A percentile compares a stretch with the other conserved stretches of the same genome.
phyloP scores from a whole-genome alignment of 2,888 invertebrate species.

The Nasonia oneida region DNA sequence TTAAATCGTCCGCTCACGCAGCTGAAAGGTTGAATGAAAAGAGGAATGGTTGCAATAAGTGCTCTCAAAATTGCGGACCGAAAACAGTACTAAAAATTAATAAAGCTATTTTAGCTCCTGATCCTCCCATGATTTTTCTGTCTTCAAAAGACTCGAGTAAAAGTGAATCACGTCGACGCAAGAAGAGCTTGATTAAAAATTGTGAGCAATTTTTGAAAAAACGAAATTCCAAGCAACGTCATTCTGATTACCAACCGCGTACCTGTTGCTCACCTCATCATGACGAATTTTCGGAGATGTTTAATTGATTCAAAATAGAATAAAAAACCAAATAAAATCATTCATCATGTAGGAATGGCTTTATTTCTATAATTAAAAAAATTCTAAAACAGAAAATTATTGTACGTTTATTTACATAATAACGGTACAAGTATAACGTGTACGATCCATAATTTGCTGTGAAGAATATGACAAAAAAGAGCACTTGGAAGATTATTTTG shows the following conservation, averaged over 20 bases:
- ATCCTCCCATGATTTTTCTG: conserved; percentile 41
- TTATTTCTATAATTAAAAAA: conserved; percentile 7
- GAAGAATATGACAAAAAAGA: conserved; percentile 17
- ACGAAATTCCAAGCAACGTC: not conserved
- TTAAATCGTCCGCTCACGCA: not conserved
- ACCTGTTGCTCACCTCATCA: not conserved
- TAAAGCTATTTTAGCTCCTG: conserved; percentile 16
- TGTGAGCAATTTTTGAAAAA: not conserved
- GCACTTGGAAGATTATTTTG: conserved; percentile 34
- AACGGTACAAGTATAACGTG: not conserved
- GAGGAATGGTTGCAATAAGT: not conserved
- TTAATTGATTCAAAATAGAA: not conserved
- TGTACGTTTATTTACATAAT: not conserved
- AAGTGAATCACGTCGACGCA: not conserved
- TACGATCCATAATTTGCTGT: not conserved
- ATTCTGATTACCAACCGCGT: not conserved
- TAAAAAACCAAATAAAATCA: conserved; percentile 1
- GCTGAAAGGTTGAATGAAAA: not conserved
- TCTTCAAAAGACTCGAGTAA: not conserved
- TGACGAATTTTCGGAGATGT: not conserved
- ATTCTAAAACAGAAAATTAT: not conserved
- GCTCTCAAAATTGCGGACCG: conserved; percentile 9
- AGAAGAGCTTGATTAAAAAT: not conserved
- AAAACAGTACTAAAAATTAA: conserved; percentile 33
- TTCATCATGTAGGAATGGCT: not conserved